Evolutionary conservation across 1,140 invertebrate species (phyloP).

Genomic region (Aphidius gifuensis): DNA sequence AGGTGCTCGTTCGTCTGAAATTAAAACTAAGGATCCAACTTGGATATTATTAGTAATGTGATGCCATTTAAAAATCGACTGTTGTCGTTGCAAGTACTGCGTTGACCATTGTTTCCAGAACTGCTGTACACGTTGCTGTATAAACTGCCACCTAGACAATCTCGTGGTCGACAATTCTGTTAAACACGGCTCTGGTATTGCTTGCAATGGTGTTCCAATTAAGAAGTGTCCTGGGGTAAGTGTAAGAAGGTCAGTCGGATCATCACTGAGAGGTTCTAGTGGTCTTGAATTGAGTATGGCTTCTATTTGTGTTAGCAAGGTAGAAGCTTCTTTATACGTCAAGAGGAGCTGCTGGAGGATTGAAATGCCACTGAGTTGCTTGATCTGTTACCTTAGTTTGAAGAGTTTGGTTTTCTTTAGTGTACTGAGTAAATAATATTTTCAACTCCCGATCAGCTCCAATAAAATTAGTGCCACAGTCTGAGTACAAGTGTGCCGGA

Average conservation of each 20-base stretch:
- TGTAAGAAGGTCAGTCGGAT: background rate
- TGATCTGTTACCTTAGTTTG: background rate
- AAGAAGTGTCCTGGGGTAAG: constrained; percentile 8
- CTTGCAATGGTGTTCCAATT: background rate
- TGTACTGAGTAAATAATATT: background rate
- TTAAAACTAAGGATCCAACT: constrained; percentile 12
- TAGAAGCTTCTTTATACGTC: constrained; percentile 4
- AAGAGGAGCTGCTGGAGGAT: constrained; percentile 9
- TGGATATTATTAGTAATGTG: background rate
- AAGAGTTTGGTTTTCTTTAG: too few species aligned
- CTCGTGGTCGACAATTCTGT: background rate
- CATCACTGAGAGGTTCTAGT: background rate
- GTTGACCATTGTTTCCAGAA: constrained; percentile 10
- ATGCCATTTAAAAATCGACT: constrained; percentile 6
- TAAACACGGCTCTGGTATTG: constrained; percentile 3
- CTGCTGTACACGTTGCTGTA: background rate
- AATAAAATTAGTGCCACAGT: too few species aligned
- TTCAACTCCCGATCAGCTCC: constrained; percentile 11
- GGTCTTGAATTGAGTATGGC: constrained; percentile 5
- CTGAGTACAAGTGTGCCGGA: too few species aligned
- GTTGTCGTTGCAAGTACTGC: constrained; percentile 2
- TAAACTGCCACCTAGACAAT: constrained; percentile 7
- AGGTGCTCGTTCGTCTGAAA: constrained; percentile 8
- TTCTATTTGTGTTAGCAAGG: too few species aligned
- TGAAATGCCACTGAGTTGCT: constrained; percentile 1